phyloP scores from a whole-genome alignment of 2,113 vertebrate species.

The Cebidichthys violaceus region DNA sequence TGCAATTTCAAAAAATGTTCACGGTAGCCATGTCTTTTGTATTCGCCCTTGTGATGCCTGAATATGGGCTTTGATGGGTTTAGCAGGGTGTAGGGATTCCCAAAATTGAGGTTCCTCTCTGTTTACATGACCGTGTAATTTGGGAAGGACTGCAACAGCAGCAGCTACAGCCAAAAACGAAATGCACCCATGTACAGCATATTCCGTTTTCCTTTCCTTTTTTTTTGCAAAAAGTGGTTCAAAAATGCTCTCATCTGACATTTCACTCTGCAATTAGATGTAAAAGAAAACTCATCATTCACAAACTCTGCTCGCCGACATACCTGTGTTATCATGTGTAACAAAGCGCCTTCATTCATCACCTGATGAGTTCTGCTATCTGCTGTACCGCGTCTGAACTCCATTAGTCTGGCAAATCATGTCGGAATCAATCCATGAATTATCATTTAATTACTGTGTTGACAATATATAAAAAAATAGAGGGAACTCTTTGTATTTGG shows the following conservation, averaged over 20 bases:
- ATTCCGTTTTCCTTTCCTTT: neutral
- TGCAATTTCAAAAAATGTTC: neutral
- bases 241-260: neutral
- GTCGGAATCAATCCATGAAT: slow-evolving; percentile 6
- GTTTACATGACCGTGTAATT: slow-evolving; percentile 8
- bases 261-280: neutral
- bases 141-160: neutral
- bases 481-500: neutral
- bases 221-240: neutral
- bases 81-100: slow-evolving; percentile 3
- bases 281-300: neutral
- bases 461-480: slow-evolving; percentile 18
- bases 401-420: slow-evolving; percentile 22
- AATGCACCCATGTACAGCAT: neutral
- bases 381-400: slow-evolving; percentile 16
- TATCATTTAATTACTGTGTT: slow-evolving; percentile 52
- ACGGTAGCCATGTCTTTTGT: neutral
- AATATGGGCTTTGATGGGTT: neutral
- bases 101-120: neutral
- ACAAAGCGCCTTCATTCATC: slow-evolving; percentile 17
- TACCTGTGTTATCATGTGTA: neutral
- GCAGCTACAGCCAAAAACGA: neutral
- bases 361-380: slow-evolving; percentile 26
- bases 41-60: neutral
- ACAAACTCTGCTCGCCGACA: neutral